phyloP scores from a whole-genome alignment of 1,140 invertebrate genomes.

The Trichomalopsis sarcophagae region DNA sequence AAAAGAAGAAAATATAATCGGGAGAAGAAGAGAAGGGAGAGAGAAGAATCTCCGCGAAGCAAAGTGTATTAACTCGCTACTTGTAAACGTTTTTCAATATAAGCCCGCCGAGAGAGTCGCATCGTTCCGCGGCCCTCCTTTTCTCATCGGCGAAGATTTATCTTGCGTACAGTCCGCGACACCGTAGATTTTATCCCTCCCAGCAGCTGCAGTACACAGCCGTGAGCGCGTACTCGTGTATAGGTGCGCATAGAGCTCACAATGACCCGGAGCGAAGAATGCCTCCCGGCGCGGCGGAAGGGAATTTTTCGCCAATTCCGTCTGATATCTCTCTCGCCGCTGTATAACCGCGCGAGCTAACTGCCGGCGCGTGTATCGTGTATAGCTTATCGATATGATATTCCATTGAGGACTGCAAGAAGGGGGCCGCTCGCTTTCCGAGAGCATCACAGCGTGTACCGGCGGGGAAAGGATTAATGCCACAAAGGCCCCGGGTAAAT shows the following conservation, averaged over 20 bases:
- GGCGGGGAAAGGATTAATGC: constrained; percentile 30
- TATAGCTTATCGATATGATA: constrained; percentile 41
- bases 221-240: neutral
- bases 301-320: constrained; percentile 44
- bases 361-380: neutral
- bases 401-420: constrained; percentile 26
- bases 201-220: neutral
- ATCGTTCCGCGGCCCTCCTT: neutral
- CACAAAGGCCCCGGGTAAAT: constrained; percentile 31
- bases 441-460: neutral
- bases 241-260: neutral
- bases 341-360: neutral
- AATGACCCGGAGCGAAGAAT: constrained; percentile 36
- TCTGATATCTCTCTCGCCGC: neutral
- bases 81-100: constrained; percentile 26
- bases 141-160: constrained; percentile 41
- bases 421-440: neutral
- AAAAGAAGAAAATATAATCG: neutral
- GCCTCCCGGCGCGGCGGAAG: neutral
- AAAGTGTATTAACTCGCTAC: constrained; percentile 10
- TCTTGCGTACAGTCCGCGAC: constrained; percentile 22
- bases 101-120: neutral
- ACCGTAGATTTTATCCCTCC: constrained; percentile 38
- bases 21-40: neutral
- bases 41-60: neutral